Evolutionary conservation across 2,888 invertebrate species (phyloP).

Genomic region (Monoplex corrugatus): DNA sequence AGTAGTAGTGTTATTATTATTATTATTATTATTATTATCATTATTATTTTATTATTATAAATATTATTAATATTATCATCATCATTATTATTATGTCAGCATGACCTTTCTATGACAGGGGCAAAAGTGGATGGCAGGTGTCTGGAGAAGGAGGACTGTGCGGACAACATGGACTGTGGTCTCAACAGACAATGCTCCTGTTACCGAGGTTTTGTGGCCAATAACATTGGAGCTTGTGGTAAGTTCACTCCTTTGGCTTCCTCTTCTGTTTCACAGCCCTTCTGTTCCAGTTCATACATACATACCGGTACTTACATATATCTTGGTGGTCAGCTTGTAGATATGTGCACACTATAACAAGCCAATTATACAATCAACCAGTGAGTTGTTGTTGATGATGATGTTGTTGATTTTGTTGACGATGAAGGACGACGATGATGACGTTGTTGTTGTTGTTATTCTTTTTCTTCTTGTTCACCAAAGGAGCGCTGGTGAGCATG

Average conservation of each 20-base stretch:
- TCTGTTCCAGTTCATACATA: too few relatives aligned
- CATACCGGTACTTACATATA: too few relatives aligned
- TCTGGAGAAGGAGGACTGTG: not conserved
- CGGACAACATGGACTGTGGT: conserved; percentile 5
- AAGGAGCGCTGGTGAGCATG: too few relatives aligned
- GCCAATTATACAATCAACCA: too few relatives aligned
- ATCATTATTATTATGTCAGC: not conserved
- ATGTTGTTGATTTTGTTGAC: too few relatives aligned
- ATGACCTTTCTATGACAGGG: not conserved
- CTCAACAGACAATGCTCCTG: not conserved
- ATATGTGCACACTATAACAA: too few relatives aligned
- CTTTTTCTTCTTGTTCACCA: too few relatives aligned
- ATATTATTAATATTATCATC: not conserved
- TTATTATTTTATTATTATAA: not conserved
- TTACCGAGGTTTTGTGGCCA: not conserved
- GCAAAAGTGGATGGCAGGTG: not conserved
- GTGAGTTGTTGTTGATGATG: too few relatives aligned
- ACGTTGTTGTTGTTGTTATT: too few relatives aligned
- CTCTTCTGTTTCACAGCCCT: not conserved
- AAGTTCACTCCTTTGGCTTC: not conserved
- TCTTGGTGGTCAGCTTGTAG: too few relatives aligned
- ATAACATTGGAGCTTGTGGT: not conserved
- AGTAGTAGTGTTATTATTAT: not conserved
- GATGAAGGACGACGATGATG: too few relatives aligned
- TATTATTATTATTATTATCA: not conserved